Base-by-base conservation (phyloP, 2,888 invertebrate species). In the Thymelicus acteon region DNA sequence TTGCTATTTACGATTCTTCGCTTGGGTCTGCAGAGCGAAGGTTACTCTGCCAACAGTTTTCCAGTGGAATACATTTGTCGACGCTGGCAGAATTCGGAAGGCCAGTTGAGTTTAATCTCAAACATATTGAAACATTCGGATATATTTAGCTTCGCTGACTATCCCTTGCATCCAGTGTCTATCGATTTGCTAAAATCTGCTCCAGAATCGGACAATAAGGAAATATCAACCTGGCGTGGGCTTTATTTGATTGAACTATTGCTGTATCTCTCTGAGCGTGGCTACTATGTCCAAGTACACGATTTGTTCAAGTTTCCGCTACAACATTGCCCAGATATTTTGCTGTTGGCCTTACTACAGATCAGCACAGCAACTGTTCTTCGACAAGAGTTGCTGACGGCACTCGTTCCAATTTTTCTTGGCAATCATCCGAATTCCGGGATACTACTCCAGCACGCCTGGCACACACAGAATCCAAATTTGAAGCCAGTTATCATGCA, bases 341-440 rank as follows among this genome's bases (percentile, higher is more conserved):
- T 98, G 52, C 95, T 97, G 37, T 90, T 99, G 71, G 97, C 97
- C 0, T 87, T 98, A 71, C 86, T 98, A 49, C 98, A 98, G 87
- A 96, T 97, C 47, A 95, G 95, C 81, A 96, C 96, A 71, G 96
- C 97, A 0, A 95, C 96, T 1, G 92, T 95, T 60, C 85, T 96
- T 31, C 92, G 97, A 66, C 97, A 97, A 85, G 98, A 98, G 81
- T 89, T 98, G 61, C 94, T 98, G 72, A 95, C 96, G 49, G 96
- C 95, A 64, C 88, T 98, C 48, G 96, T 98, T 84, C 97, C 98
- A 2, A 96, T 97, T 72, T 98, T 98, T 88, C 92, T 98, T 47
- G 96, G 96, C 47, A 98, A 97, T 90, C 98, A 98, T 92, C 97
- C 97, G 0, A 98, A 98, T 88, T 97, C 98, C 0, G 97, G 96